These are phyloP conservation scores for Volucella zonaria DNA, from an alignment of 2,888 invertebrate species.

Conservation along the genomic window DNA sequence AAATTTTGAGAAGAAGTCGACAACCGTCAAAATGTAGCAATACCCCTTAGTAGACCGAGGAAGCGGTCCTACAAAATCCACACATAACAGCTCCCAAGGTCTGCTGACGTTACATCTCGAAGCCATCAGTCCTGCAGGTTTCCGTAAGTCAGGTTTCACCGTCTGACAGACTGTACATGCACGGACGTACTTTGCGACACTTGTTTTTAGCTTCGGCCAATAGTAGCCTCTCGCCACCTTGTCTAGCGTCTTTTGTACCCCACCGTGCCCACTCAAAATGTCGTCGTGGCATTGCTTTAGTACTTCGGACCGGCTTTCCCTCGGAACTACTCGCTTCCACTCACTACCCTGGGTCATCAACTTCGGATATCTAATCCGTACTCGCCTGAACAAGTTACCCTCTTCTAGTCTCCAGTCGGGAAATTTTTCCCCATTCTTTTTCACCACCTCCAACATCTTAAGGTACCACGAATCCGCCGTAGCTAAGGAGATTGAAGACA, in stretches of 20 bases:
- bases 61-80: conserved; percentile 47
- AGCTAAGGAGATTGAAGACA: too few relatives aligned
- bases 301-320: not conserved
- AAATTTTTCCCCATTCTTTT: not conserved
- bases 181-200: not conserved
- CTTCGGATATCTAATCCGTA: not conserved
- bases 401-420: not conserved
- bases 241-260: conserved; percentile 16
- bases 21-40: conserved; percentile 34
- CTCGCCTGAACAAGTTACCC: not conserved
- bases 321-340: conserved; percentile 1
- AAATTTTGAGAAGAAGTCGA: conserved; percentile 53
- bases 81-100: conserved; percentile 38
- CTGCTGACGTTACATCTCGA: conserved; percentile 2
- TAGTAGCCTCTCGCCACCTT: not conserved
- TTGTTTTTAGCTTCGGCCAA: conserved; percentile 14
- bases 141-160: conserved; percentile 10
- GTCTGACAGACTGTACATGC: conserved; percentile 5
- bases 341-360: not conserved
- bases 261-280: conserved; percentile 1
- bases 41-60: conserved; percentile 34
- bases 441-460: too few relatives aligned
- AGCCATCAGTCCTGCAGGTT: conserved; percentile 16
- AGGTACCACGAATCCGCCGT: too few relatives aligned
- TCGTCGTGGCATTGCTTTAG: conserved; percentile 4